phyloP scores from a whole-genome alignment of 2,113 vertebrate species.

The Anoura caudifer region DNA sequence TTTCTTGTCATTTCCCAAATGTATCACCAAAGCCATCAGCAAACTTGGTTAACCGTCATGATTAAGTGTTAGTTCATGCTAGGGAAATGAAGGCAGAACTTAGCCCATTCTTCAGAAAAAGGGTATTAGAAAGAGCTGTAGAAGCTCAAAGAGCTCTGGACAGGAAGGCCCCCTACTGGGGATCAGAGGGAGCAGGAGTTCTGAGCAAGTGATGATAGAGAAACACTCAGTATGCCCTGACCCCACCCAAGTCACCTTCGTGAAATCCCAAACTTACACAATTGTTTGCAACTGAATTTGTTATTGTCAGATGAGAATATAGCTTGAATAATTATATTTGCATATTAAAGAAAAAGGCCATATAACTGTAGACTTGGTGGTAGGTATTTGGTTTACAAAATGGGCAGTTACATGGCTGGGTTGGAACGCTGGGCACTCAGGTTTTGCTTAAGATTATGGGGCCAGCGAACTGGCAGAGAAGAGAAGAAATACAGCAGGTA shows the following conservation, averaged over 20 bases:
- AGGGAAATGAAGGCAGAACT: no score
- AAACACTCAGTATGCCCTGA: rapidly evolving
- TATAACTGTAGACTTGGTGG: not conserved
- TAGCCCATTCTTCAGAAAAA: not conserved
- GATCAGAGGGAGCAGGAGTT: not conserved
- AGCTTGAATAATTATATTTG: not conserved
- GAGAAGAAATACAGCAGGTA: not conserved
- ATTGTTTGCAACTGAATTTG: not conserved
- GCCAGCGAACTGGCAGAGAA: not conserved
- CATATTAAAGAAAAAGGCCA: not conserved
- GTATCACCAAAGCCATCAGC: not conserved
- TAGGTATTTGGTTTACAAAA: not conserved
- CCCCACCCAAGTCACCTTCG: no score
- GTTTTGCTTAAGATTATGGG: not conserved
- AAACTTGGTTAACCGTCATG: not conserved
- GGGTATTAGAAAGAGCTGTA: not conserved
- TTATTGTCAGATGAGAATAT: not conserved
- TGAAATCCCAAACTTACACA: not conserved
- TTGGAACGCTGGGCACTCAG: not conserved
- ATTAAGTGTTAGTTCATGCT: not conserved
- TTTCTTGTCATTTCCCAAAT: not conserved
- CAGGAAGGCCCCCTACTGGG: not conserved
- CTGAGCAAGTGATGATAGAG: not conserved
- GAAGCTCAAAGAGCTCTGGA: not conserved
- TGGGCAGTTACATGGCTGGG: not conserved